Percentiles rank a stretch among this genome's conserved stretches.
Conservation (phyloP, 2,113 vertebrate genomes). For the Lycocorax pyrrhopterus region DNA sequence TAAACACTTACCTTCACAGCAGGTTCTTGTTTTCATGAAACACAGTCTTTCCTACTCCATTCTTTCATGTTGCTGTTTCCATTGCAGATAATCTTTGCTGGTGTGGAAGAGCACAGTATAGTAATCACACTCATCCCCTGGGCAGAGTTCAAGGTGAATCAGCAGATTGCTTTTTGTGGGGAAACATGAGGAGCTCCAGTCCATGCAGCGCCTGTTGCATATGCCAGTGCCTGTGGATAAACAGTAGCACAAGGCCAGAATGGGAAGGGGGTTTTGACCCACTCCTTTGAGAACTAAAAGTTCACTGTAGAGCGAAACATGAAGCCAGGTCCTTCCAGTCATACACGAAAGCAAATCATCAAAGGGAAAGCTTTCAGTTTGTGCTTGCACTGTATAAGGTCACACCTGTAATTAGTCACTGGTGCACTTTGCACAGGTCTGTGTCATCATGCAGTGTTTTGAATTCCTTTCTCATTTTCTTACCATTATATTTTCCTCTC, state of each 20-base stretch:
- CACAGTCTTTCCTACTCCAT: not conserved
- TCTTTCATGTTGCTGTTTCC: not conserved
- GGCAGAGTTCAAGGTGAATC: not conserved
- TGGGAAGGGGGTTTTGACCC: not conserved
- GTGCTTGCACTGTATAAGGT: rapidly evolving
- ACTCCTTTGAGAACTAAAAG: not conserved
- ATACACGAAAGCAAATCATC: not conserved
- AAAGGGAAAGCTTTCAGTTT: not conserved
- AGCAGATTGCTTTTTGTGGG: not conserved
- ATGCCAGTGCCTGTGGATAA: not conserved
- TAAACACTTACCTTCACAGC: not conserved
- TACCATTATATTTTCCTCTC: not conserved
- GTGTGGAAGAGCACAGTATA: not conserved
- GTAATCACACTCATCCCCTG: not conserved
- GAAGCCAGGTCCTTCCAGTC: not conserved
- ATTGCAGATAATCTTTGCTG: not conserved
- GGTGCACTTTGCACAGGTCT: not conserved
- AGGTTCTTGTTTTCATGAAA: not conserved
- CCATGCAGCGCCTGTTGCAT: not conserved
- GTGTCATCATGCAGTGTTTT: not conserved
- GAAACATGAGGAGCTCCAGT: rapidly evolving
- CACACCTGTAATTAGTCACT: not conserved
- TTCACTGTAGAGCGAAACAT: not conserved
- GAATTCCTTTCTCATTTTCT: not conserved
- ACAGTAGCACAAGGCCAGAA: not conserved